Evolutionary conservation across 1,140 invertebrate genomes (phyloP), one percentile per base, ranked within the genome.

Genomic region (Drusus annulatus): DNA sequence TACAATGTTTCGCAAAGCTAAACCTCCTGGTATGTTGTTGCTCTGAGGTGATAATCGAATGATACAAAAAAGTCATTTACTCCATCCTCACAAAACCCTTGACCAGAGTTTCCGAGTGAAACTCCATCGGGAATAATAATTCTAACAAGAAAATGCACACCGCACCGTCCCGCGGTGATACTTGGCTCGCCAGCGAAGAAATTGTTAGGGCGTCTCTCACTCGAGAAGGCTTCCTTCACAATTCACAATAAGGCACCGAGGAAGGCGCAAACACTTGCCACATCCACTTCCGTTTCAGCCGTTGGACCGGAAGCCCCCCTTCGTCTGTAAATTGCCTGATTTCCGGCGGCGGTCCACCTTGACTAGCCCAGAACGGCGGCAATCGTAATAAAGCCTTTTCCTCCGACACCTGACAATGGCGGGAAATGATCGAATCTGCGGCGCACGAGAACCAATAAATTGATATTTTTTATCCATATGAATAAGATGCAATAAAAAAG

Each of bases 301-400:
- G 45, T 45, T 50, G 21, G 76, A 68, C 75, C 81, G 79, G 81
- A 83, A 83, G 80, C 78, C 51, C 78, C 78, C 76, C 76, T 78
- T 75, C 81, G 77, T 80, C 79, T 80, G 80, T 83, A 83, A 83
- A 83, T 83, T 80, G 78, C 76, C 76, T 83, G 78, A 83, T 83
- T 80, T 83, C 81, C 81, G 52, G 68, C n/a, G 50, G 68, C 45
- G 68, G 68, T 71, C 45, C 51, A 51, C 68, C 45, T 51, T 52
- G 68, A 54, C 36, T 71, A 21, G 62, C 62, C 60, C 21, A 28
- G 62, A 31, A 25, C 28, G 23, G 50, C 50, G 45, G 36, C 50
- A 23, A 17, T 71, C 45, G 68, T 51, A 71, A 71, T 71, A 71
- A 71, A 71, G 68, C 68, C 68, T 71, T 71, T 23, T 71, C 45